Evolutionary conservation across 2,888 invertebrate genomes (phyloP).

Genomic region (Prosapia bicincta): DNA sequence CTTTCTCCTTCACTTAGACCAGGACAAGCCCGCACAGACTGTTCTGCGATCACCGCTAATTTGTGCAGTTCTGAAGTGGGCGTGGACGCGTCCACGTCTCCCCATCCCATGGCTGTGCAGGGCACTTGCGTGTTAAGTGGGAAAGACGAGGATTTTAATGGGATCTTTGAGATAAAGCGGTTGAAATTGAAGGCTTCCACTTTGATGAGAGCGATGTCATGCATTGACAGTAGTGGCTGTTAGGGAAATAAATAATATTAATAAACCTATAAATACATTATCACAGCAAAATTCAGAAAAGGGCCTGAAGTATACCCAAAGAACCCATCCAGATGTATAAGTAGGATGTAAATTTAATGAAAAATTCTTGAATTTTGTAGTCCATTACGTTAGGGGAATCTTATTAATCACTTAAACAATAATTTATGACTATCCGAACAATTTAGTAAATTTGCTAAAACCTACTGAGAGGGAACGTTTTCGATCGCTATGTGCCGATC

Average conservation of each 20-base stretch:
- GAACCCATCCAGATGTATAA: no score
- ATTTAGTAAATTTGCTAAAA: no score
- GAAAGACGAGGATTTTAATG: background rate
- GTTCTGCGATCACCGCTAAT: background rate
- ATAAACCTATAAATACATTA: no score
- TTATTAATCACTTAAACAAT: no score
- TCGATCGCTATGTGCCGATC: no score
- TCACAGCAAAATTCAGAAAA: no score
- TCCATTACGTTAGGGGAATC: no score
- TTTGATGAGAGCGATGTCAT: background rate
- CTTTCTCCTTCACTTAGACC: background rate
- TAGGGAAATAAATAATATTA: background rate
- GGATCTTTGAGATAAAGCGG: background rate
- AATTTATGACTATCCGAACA: no score
- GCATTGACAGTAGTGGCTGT: background rate
- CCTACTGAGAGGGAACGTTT: no score
- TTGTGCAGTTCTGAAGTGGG: background rate
- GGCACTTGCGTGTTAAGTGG: background rate
- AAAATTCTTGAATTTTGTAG: no score
- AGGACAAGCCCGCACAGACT: background rate
- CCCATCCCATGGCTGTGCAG: background rate
- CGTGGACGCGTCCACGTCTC: background rate
- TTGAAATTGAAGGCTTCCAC: background rate
- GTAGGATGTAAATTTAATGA: no score
- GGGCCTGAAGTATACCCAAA: no score